Conservation (phyloP, 2,888 invertebrate genomes). For the Apamea monoglypha region DNA sequence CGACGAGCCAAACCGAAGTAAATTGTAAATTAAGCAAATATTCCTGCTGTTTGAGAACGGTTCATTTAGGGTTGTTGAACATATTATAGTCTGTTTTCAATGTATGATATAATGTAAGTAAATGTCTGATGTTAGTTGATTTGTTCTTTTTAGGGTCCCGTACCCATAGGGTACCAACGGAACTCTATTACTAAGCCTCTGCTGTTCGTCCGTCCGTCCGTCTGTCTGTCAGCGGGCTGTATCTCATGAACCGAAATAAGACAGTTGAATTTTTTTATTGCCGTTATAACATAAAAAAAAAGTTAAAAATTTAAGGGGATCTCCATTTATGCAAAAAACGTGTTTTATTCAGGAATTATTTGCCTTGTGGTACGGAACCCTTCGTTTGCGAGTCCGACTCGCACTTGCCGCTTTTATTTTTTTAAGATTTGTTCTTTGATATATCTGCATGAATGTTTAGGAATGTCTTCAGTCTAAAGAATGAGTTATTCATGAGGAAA, state of each 20-base stretch:
- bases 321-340: background rate
- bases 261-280: background rate
- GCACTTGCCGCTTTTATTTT: background rate
- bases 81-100: slow-evolving; percentile 25
- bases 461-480: background rate
- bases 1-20: slow-evolving; percentile 30
- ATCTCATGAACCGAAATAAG: background rate
- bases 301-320: too few relatives aligned
- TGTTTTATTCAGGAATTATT: background rate
- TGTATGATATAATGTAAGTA: slow-evolving; percentile 1
- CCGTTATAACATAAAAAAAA: too few relatives aligned
- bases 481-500: slow-evolving; percentile 13
- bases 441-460: background rate
- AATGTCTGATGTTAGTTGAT: slow-evolving; percentile 7
- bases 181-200: background rate
- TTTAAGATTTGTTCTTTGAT: background rate
- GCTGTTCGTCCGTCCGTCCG: background rate
- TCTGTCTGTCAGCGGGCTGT: background rate
- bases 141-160: background rate
- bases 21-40: slow-evolving; percentile 59
- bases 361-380: too few relatives aligned
- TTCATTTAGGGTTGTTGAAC: slow-evolving; percentile 30
- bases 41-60: slow-evolving; percentile 32
- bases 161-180: too few relatives aligned
- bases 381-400: too few relatives aligned